Base-by-base conservation (phyloP, 1,140 invertebrate genomes). In the Mycetomoellerius zeteki region DNA sequence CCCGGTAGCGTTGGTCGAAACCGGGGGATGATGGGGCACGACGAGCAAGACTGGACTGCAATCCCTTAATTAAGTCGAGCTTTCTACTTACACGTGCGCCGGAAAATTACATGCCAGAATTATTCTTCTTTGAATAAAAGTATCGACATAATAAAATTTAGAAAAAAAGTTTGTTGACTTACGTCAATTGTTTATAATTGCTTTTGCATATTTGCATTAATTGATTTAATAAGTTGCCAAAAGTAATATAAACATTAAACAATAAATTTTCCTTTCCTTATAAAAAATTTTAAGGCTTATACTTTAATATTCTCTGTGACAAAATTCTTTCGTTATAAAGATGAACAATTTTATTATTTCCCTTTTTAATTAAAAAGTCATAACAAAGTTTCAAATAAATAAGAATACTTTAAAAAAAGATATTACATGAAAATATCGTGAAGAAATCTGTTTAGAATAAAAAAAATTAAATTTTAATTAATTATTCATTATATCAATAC, bases 61-160 rank as follows among this genome's bases (percentile, higher is more conserved):
- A 91, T 86, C 62, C 88, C 84, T 91, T 91, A 91, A 91, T 91
- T 91, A 91, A 91, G 90, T 89, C 82, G 81, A 19, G 54, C 54
- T 84, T 19, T 54, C 84, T 77, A 12, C n/a, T 76, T 71, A 56
- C 47, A 81, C 52, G 58, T 56, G 85, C 54, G 85, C 62, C 54
- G 64, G 81, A 84, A 77, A 88, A 84, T 84, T 84, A 86, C 72
- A 62, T 33, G 85, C 75, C 47, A 52, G 64, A 88, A 90, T 91
- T 86, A 91, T 88, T 89, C 85, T 84, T 47, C 8, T 21, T 12
- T n/a, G 47, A 54, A 85, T 75, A 85, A 80, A 58, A 91, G 43
- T 86, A 76, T 88, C 58, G 52, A 56, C 47, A 27, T 43, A 21
- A 78, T 62, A 24, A 52, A 71, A 21, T 54, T 75, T 3, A 10